Evolutionary conservation across 2,888 invertebrate species (phyloP), one percentile per base, ranked within the genome.

Genomic region (Rhamnusium bicolor): DNA sequence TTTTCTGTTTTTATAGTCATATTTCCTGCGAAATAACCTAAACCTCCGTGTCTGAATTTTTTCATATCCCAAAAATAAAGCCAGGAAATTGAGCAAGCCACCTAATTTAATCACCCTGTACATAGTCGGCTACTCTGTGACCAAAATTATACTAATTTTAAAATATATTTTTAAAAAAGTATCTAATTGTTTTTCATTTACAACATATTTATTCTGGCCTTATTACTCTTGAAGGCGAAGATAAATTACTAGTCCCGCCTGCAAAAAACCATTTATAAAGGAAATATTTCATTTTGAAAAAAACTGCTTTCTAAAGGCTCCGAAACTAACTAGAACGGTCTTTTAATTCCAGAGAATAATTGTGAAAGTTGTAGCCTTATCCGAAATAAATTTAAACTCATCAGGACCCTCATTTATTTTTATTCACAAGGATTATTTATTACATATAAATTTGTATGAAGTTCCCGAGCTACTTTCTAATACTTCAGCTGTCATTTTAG

Each of bases 381-480:
- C 40, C 40, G 40, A 54, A 54, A 54, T 24, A 21, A 54, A 54
- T 24, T 54, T 54, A 54, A 54, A 24, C 54, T 54, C 24, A n/a
- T 54, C n/a, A 54, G 12, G 54, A 21, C 14, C 19, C 21, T 24
- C 24, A 7, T 1, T 24, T 24, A 21, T 24, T 46, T 46, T 61
- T 40, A 40, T 19, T 46, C 19, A 6, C 8, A 21, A 19, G 19
- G 32, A 60, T 61, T 40, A 54, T 54, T 61, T 24, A 54, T 54
- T 46, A 61, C 19, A 46, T 61, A 40, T 61, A 61, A 61, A 46
- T 61, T 58, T 61, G 40, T 40, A 54, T 46, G 40, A 19, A 61
- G 46, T 61, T 58, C 8, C 12, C 29, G 32, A 58, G 27, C 27
- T 16, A 58, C 61, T 46, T 63, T 63, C 49, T 47, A 63, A 63